Conservation (phyloP, 2,888 invertebrate species). For the Limnephilus marmoratus region DNA sequence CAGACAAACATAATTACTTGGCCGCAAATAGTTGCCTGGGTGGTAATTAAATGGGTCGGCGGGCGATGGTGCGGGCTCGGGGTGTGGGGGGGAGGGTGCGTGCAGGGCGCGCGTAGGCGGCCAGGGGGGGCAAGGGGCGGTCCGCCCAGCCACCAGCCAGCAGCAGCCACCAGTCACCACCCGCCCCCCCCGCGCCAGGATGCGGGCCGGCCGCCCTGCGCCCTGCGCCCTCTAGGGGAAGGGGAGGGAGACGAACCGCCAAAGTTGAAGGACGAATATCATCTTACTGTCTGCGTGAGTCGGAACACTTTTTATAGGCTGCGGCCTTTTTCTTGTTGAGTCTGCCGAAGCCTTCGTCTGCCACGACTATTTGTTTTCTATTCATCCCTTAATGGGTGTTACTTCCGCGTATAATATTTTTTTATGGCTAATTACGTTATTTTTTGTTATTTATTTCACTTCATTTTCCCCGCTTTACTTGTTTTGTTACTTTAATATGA, state of each 20-base stretch:
- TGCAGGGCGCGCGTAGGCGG: conserved; percentile 73
- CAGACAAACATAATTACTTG: conserved; percentile 66
- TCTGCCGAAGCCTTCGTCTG: conserved; percentile 37
- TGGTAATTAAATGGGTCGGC: conserved; percentile 59
- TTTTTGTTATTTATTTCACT: conserved; percentile 28
- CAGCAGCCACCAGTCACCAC: conserved; percentile 70
- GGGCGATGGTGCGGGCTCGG: conserved; percentile 72
- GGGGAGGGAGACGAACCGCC: conserved; percentile 53
- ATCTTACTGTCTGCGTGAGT: conserved; percentile 65
- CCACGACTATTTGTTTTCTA: conserved; percentile 39
- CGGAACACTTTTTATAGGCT: conserved; percentile 64
- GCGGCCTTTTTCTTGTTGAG: conserved; percentile 50
- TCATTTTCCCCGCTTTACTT: background rate
- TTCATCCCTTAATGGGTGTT: conserved; percentile 46
- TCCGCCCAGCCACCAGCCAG: conserved; percentile 72
- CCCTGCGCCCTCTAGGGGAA: conserved; percentile 70
- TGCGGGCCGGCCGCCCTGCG: conserved; percentile 68
- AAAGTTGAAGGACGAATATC: conserved; percentile 66
- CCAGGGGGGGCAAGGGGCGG: conserved; percentile 72
- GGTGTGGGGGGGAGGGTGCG: conserved; percentile 76
- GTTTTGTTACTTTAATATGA: background rate
- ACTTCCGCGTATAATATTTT: conserved; percentile 40
- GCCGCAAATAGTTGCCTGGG: conserved; percentile 65
- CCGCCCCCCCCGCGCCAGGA: conserved; percentile 67
- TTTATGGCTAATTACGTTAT: conserved; percentile 33